Base-by-base conservation (phyloP, 2,797 vertebrate species). In the Epinephelus malabaricus region DNA sequence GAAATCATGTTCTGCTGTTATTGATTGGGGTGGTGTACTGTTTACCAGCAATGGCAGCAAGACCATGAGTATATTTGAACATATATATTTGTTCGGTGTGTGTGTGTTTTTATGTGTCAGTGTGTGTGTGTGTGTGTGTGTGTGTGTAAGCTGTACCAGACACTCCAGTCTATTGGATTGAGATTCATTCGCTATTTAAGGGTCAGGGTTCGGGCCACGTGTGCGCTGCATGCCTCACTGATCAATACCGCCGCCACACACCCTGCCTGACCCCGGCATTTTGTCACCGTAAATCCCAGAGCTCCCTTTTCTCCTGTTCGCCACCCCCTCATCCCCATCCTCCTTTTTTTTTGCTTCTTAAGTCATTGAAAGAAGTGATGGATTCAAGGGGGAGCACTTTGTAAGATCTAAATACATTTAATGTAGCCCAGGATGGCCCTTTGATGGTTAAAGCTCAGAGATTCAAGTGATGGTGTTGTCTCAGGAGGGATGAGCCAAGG, bases 151-250 rank as follows among this genome's bases (percentile, higher is more conserved):
- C 81, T 81, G 86, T 85, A 88, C 56, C 87, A 95, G 95, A 95
- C 94, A 95, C 95, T 96, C 94, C 93, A 97, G 97, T 98, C 98
- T 96, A 98, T 98, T 97, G 97, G 94, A 98, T 98, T 96, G 97
- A 98, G 96, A 99, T 99, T 98, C 97, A 97, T 97, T 96, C 92
- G 95, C 97, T 97, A 98, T 99, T 99, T 99, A 97, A 95, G 96
- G 98, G 98, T 98, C 98, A 98, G 95, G 96, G 98, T 96, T 96
- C 96, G 72, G 93, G 94, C 95, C 93, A 94, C 73, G 19, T 92
- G 93, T 91, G 94, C 91, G 94, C 94, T 93, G 94, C 92, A 95
- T 95, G 95, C 95, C 95, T 95, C 95, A 84, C 95, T 96, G 97
- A 97, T 99, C 97, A 95, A 98, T 98, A 97, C 95, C 59, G 2